Base-by-base conservation (phyloP, 2,888 invertebrate species). In the Noctua pronuba region DNA sequence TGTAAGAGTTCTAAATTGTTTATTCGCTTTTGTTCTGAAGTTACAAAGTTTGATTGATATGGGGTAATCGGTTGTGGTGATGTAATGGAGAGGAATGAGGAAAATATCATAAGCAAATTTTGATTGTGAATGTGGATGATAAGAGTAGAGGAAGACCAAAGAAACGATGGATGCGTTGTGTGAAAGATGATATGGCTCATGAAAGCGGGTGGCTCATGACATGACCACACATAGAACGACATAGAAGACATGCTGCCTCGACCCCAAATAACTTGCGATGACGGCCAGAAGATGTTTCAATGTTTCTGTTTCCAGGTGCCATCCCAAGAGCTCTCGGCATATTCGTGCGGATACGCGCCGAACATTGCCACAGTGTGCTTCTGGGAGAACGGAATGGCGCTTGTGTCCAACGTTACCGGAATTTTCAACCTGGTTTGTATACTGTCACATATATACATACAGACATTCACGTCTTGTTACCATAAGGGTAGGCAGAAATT, bases 361-460 rank as follows among this genome's bases (percentile, higher is more conserved):
- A 88, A 86, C 44, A 92, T 90, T 55, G 89, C 73, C 88, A 0
- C 85, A 90, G 75, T 38, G 28, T 95, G 95, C 73, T 79, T 89
- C 0, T 95, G 93, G 92, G 94, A 95, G 7, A 94, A 92, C 52
- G 95, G 96, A 0, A 93, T 94, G 93, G 93, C 89, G 0, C 89
- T 95, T 2, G 91, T 92, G 1, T 92, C 94, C 13, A 95, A 95
- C 79, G 81, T 90, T 0, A 86, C 92, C 0, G 91, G 92, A 0
- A 73, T 75, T 11, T 95, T 94, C 92, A 86, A 88, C 13, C 81
- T 95, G 90, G 95, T 95, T 84, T 85, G 90, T 77, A 2, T 5
- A 38, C 31, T 8, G 2, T 7, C 16, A 58, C 28, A 55, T 4
- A 52, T 10, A 49, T 8, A 52, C 24, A 24, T 46, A 16, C 18